Evolutionary conservation across 2,888 invertebrate species (phyloP).

Genomic region (Tortricodes alternella): DNA sequence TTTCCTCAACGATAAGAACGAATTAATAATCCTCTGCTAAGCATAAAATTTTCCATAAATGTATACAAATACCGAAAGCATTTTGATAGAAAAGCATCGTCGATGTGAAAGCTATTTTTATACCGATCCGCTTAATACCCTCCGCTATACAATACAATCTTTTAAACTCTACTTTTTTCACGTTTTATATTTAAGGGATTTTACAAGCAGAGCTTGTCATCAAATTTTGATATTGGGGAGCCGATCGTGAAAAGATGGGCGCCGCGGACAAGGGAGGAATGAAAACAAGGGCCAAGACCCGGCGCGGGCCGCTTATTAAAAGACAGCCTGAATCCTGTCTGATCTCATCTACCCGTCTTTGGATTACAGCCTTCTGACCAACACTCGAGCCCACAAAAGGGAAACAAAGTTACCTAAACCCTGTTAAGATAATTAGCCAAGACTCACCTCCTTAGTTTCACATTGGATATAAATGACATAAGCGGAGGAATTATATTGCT

Average conservation of each 20-base stretch:
- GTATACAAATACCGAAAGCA: neutral
- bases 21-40: constrained; percentile 4
- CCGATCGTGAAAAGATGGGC: constrained; percentile 28
- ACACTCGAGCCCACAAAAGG: constrained; percentile 5
- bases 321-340: constrained; percentile 37
- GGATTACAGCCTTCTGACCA: constrained; percentile 32
- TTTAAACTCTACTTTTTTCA: constrained; percentile 19
- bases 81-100: neutral
- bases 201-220: constrained; percentile 25
- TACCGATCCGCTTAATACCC: constrained; percentile 10
- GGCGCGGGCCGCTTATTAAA: constrained; percentile 39
- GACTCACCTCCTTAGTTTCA: constrained; percentile 3
- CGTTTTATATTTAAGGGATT: constrained; percentile 25
- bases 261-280: constrained; percentile 18
- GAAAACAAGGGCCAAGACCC: constrained; percentile 23
- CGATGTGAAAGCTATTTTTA: constrained; percentile 8
- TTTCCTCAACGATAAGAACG: constrained; percentile 9
- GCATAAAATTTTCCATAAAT: constrained; percentile 10
- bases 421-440: constrained; percentile 21
- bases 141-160: constrained; percentile 8
- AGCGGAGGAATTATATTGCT: constrained; percentile 16
- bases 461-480: constrained; percentile 28
- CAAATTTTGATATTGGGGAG: constrained; percentile 30
- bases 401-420: constrained; percentile 19
- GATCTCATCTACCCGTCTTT: constrained; percentile 33